Percentiles rank a stretch among this genome's conserved stretches.
These are phyloP conservation scores for Polyommatus iphigenia DNA, from an alignment of 2,888 invertebrate genomes.

Conservation along the genomic window DNA sequence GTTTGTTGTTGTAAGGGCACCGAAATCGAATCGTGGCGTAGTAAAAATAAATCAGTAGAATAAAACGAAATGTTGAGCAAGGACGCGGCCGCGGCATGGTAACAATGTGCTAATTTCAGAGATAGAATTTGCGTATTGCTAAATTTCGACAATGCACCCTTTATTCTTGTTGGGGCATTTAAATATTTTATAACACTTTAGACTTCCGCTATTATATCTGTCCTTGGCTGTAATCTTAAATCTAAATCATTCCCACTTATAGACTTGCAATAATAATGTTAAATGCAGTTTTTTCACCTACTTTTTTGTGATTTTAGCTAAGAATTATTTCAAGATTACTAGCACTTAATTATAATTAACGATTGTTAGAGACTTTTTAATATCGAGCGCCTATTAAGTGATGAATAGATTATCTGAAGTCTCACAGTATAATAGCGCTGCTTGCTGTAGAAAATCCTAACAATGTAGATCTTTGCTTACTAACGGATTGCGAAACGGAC, in stretches of 20 bases:
- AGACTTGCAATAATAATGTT: not conserved
- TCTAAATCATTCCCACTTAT: not conserved
- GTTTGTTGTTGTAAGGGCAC: constrained; percentile 41
- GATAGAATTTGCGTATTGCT: not conserved
- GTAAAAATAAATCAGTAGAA: constrained; percentile 30
- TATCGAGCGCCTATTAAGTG: not conserved
- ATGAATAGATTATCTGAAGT: not conserved
- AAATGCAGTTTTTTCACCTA: not conserved
- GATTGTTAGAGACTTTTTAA: not conserved
- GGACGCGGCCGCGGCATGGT: not conserved
- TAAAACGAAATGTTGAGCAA: not conserved
- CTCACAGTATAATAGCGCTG: too few relatives aligned
- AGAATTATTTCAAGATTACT: too few relatives aligned
- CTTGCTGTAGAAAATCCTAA: too few relatives aligned
- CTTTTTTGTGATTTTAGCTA: not conserved
- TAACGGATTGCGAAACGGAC: too few relatives aligned
- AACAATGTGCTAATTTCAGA: not conserved
- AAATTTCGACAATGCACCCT: constrained; percentile 26
- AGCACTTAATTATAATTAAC: not conserved
- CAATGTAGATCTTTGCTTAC: too few relatives aligned
- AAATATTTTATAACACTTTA: not conserved
- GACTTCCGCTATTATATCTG: not conserved
- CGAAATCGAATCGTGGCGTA: constrained; percentile 36
- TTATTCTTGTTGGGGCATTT: constrained; percentile 26
- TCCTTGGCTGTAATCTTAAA: not conserved